phyloP scores from a whole-genome alignment of 2,888 invertebrate genomes.

The Caenorhabditis sp. region DNA sequence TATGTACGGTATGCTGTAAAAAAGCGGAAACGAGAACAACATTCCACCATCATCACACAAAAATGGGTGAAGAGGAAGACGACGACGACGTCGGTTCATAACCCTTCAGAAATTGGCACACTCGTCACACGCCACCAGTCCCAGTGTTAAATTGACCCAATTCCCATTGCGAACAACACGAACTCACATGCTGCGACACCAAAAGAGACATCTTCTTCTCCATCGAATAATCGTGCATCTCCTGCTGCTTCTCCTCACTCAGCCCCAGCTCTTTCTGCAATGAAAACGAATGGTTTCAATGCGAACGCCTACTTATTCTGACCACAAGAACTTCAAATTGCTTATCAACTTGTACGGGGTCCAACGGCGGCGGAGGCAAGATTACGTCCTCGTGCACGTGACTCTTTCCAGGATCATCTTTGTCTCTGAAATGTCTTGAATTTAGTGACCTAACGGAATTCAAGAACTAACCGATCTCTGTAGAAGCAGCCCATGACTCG shows the following conservation, averaged over 20 bases:
- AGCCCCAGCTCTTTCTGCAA: conserved; percentile 71
- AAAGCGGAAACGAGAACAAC: no score
- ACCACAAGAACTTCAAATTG: conserved; percentile 57
- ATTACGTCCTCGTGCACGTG: conserved; percentile 31
- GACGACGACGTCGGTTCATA: conserved; percentile 19
- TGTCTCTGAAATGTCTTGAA: conserved; percentile 27
- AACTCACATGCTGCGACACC: conserved; percentile 62
- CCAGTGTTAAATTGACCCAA: conserved; percentile 32
- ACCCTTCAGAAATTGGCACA: conserved; percentile 41
- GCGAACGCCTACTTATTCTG: conserved; percentile 1
- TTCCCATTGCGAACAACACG: no score
- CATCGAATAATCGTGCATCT: conserved; percentile 67
- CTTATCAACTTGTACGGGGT: conserved; percentile 53
- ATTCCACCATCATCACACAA: neutral
- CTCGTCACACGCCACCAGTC: conserved; percentile 41
- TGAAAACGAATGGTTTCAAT: no score
- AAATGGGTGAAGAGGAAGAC: neutral
- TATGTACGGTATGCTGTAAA: no score
- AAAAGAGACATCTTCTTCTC: conserved; percentile 75
- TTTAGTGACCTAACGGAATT: neutral
- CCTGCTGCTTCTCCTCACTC: conserved; percentile 70
- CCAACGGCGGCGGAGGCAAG: conserved; percentile 32
- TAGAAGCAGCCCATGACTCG: conserved; percentile 67
- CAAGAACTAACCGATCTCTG: conserved; percentile 43
- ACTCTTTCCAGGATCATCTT: conserved; percentile 44